Percentiles rank a stretch among this genome's conserved stretches.
These are phyloP conservation scores for Diploscapter pachys DNA, from an alignment of 1,140 invertebrate genomes.

Conservation along the genomic window DNA sequence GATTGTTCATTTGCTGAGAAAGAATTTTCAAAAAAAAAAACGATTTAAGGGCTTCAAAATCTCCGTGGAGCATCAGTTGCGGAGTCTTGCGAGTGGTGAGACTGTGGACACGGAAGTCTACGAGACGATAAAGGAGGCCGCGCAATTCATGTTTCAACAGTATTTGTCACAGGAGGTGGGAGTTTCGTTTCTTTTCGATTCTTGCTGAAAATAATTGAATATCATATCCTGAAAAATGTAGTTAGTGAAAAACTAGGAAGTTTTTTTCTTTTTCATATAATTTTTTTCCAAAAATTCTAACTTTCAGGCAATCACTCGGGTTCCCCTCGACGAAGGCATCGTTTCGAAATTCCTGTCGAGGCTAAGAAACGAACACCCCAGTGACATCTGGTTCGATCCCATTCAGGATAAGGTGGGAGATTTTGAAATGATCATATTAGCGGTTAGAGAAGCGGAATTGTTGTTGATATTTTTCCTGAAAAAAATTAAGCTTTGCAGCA, in stretches of 20 bases:
- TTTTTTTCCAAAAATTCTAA: neutral
- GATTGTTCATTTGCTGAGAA: neutral
- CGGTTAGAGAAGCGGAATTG: neutral
- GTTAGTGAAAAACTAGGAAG: neutral
- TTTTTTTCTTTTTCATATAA: neutral
- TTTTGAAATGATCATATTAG: too few species aligned
- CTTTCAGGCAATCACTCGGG: constrained; percentile 65
- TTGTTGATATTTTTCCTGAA: constrained; percentile 4
- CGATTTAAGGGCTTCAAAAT: constrained; percentile 70
- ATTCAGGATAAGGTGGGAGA: constrained; percentile 66
- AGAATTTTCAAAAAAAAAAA: neutral
- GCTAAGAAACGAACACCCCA: constrained; percentile 67
- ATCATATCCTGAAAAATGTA: neutral
- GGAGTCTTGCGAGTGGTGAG: constrained; percentile 44
- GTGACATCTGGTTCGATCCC: constrained; percentile 80
- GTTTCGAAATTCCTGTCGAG: constrained; percentile 68
- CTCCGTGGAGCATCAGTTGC: constrained; percentile 72
- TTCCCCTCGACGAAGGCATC: constrained; percentile 69
- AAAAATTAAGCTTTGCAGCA: neutral
- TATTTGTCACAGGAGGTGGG: constrained; percentile 74
- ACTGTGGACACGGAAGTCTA: constrained; percentile 46
- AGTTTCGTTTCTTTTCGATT: constrained; percentile 18
- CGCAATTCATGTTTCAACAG: constrained; percentile 76
- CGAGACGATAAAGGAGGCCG: constrained; percentile 73
- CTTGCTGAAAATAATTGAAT: neutral